These are phyloP conservation scores for Orycteropus afer DNA, from an alignment of 2,113 vertebrate genomes.

Conservation along the genomic window DNA sequence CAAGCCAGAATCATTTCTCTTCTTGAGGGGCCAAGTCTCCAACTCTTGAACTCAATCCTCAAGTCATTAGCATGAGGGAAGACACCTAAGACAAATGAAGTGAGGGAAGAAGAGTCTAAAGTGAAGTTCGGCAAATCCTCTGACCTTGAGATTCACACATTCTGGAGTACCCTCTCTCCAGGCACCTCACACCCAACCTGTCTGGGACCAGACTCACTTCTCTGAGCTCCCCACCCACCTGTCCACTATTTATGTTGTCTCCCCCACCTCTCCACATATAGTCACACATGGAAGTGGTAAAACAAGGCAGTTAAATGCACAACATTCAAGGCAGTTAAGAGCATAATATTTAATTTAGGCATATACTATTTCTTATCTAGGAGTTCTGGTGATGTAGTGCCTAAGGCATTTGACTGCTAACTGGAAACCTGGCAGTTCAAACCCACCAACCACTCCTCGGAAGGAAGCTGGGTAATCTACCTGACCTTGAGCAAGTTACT, in stretches of 20 bases:
- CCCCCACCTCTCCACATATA: neutral
- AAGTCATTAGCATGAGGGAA: rapidly evolving
- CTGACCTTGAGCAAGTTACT: neutral
- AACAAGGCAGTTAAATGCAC: rapidly evolving
- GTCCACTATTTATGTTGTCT: neutral
- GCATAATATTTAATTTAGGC: no score
- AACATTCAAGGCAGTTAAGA: rapidly evolving
- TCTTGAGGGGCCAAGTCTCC: neutral
- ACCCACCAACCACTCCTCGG: no score
- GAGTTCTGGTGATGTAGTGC: no score
- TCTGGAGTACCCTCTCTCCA: rapidly evolving
- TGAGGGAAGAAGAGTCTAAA: rapidly evolving
- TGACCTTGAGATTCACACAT: rapidly evolving
- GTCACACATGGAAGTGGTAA: rapidly evolving
- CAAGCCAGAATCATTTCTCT: neutral
- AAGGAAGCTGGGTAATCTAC: no score
- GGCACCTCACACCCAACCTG: neutral
- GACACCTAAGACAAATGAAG: neutral
- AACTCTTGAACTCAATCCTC: rapidly evolving
- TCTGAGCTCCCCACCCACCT: neutral
- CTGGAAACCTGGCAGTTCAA: no score
- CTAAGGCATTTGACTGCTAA: no score
- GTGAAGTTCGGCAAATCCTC: no score
- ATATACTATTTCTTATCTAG: rapidly evolving
- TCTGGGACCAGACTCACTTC: neutral